These are phyloP conservation scores for Hippopotamus amphibius DNA, from an alignment of 2,113 vertebrate species.

Conservation along the genomic window DNA sequence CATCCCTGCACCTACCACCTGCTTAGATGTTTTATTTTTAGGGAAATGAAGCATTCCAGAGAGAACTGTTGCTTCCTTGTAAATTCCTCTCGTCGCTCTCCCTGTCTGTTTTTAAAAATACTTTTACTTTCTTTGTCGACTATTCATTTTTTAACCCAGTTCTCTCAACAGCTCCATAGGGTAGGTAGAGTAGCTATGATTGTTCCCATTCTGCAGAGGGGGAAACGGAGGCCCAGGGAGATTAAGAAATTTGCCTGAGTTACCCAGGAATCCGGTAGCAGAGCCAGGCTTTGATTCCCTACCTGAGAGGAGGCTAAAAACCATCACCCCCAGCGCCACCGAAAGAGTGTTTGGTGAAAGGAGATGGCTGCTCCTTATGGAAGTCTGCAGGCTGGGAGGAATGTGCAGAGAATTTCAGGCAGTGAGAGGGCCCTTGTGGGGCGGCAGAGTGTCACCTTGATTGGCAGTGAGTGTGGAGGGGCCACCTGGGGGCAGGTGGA, in stretches of 20 bases:
- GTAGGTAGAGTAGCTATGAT: background rate
- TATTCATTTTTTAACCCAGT: background rate
- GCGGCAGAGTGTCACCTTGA: background rate
- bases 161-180: background rate
- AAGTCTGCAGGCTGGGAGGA: background rate
- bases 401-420: background rate
- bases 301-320: background rate
- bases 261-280: background rate
- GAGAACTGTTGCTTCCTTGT: background rate
- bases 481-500: background rate
- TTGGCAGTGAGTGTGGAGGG: no score
- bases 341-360: background rate
- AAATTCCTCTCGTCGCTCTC: background rate
- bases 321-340: background rate
- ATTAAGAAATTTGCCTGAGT: background rate
- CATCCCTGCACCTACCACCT: background rate
- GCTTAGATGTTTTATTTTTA: conserved; percentile 9
- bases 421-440: background rate
- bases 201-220: background rate
- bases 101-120: background rate
- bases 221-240: background rate
- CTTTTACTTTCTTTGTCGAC: conserved; percentile 17
- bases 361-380: background rate
- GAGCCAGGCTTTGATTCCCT: background rate
- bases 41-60: background rate